A percentile compares a stretch with the other conserved stretches of the same genome.
These are phyloP conservation scores for Synanthedon vespiformis DNA, from an alignment of 2,888 invertebrate genomes.

Conservation along the genomic window DNA sequence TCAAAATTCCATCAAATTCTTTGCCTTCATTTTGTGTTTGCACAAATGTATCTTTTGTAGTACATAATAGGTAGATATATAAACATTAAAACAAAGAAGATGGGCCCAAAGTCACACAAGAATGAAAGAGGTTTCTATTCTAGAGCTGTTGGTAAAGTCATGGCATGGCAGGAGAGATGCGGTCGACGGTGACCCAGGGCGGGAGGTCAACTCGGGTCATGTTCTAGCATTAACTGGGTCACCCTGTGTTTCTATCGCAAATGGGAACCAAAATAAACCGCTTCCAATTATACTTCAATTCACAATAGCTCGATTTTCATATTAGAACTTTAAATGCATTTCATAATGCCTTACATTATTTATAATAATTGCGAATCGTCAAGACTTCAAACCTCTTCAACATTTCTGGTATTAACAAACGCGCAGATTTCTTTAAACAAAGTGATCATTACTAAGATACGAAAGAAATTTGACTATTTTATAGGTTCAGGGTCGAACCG, in stretches of 20 bases:
- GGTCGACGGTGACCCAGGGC: conserved; percentile 41
- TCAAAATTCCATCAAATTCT: not conserved
- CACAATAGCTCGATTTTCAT: no score
- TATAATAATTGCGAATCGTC: no score
- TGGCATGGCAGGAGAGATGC: conserved; percentile 15
- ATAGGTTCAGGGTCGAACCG: no score
- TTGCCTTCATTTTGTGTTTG: not conserved
- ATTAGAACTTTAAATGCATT: no score
- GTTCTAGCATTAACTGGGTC: conserved; percentile 49
- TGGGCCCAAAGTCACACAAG: conserved; percentile 17
- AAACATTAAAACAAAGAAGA: conserved; percentile 1
- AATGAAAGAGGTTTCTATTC: conserved; percentile 15
- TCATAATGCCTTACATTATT: no score
- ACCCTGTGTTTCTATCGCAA: conserved; percentile 42
- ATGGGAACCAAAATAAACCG: conserved; percentile 48
- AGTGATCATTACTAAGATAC: no score
- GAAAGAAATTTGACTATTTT: no score
- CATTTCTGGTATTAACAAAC: no score
- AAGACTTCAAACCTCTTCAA: no score
- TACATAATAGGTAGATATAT: not conserved
- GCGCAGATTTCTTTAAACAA: no score
- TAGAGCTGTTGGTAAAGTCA: conserved; percentile 19
- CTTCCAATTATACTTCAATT: not conserved
- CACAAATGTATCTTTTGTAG: not conserved
- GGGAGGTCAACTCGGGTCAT: conserved; percentile 53